These are phyloP conservation scores for Drosophila phalerata DNA, from an alignment of 2,888 invertebrate species.

Conservation along the genomic window DNA sequence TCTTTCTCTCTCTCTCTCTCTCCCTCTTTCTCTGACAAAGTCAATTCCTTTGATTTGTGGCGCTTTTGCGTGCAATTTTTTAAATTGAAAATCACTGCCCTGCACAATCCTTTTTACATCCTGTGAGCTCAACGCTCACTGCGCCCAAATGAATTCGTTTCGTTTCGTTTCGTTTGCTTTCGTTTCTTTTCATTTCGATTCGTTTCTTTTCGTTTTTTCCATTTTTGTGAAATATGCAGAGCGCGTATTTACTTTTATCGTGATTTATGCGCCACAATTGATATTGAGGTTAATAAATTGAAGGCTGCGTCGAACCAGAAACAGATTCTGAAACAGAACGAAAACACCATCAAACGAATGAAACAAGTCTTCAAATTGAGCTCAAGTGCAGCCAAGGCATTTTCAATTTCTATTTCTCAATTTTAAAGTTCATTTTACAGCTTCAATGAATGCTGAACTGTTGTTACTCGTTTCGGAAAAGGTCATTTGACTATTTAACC, in stretches of 20 bases:
- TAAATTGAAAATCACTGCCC: slow-evolving; percentile 80
- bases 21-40: slow-evolving; percentile 47
- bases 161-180: slow-evolving; percentile 42
- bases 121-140: slow-evolving; percentile 54
- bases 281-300: slow-evolving; percentile 80
- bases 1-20: not conserved
- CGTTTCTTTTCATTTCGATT: slow-evolving; percentile 47
- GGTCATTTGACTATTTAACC: slow-evolving; percentile 74
- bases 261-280: slow-evolving; percentile 78
- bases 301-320: slow-evolving; percentile 58
- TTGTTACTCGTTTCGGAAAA: slow-evolving; percentile 19
- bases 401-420: slow-evolving; percentile 49
- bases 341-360: slow-evolving; percentile 10
- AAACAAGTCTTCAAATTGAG: slow-evolving; percentile 66
- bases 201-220: slow-evolving; percentile 24
- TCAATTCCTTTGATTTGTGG: slow-evolving; percentile 83
- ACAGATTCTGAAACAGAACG: slow-evolving; percentile 17
- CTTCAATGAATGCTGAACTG: slow-evolving; percentile 16
- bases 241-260: slow-evolving; percentile 80
- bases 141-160: slow-evolving; percentile 72
- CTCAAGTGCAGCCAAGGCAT: slow-evolving; percentile 71
- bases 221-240: slow-evolving; percentile 67
- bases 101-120: slow-evolving; percentile 76
- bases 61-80: slow-evolving; percentile 82
- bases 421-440: slow-evolving; percentile 51